Percentiles rank a stretch among this genome's conserved stretches.
Conservation (phyloP, 2,888 invertebrate genomes). For the Chymomyza caudatula region DNA sequence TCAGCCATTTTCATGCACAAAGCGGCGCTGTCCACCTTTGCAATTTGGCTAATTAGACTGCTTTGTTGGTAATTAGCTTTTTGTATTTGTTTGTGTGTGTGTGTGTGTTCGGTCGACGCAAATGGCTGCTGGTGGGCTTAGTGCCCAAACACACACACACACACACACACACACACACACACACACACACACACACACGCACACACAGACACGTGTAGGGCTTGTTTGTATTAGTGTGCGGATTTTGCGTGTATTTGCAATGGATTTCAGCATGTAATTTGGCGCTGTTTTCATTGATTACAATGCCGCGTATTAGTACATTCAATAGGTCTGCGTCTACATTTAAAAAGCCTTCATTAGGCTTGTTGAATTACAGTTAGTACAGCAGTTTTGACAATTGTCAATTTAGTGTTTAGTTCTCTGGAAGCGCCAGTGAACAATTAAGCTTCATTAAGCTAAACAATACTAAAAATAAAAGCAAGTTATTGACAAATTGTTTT, state of each 20-base stretch:
- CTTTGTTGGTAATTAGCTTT: constrained; percentile 20
- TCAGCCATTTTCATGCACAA: background rate
- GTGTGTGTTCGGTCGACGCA: background rate
- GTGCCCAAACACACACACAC: background rate
- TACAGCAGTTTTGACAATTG: no score
- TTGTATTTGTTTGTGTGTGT: background rate
- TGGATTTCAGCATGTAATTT: background rate
- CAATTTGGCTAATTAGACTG: constrained; percentile 36
- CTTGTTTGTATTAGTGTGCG: no score
- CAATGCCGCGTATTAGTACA: background rate
- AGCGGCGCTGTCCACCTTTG: constrained; percentile 1
- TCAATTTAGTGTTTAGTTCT: background rate
- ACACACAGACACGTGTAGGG: no score
- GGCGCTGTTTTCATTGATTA: background rate
- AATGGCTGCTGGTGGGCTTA: background rate
- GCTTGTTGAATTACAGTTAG: background rate
- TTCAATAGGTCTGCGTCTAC: background rate
- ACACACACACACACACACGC: no score
- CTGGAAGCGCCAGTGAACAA: background rate
- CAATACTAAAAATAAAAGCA: background rate
- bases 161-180: no score
- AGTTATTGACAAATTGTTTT: no score
- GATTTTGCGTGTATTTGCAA: background rate
- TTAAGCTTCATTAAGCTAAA: background rate
- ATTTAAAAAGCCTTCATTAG: background rate